Evolutionary conservation across 2,888 invertebrate genomes (phyloP), one percentile per base, ranked within the genome.

Genomic region (Sicus ferrugineus): DNA sequence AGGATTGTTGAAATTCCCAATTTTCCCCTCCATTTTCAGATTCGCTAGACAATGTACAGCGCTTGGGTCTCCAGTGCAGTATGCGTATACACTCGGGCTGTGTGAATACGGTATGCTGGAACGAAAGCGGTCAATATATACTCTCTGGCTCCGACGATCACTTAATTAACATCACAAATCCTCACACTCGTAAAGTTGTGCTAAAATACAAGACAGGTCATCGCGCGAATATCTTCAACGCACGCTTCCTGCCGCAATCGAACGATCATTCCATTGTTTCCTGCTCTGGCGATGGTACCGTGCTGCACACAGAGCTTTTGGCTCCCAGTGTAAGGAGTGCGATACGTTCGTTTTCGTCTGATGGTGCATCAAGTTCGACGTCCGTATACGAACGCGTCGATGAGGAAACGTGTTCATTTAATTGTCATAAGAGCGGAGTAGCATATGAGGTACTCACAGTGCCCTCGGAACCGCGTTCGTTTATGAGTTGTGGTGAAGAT

Each of bases 401-500:
- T 19, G 75, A 74, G 46, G 78, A 78, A 28, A 88, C 89, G 72
- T 89, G 89, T 81, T 88, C 88, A 75, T 93, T 92, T 75, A 89
- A 87, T 76, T 92, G 92, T 77, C 92, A 92, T 79, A 81, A 81
- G 58, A 88, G 87, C 77, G 91, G 91, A 52, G 92, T 92, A 66
- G 89, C 91, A 6, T 93, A 92, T 79, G 91, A 94, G 86, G 89
- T 94, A 59, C 87, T 92, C 71, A 92, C 93, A n/a, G 87, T 92
- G 75, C 90, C 91, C 7, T 88, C 89, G 73, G 91, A 91, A 78
- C 89, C 92, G 0, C 87, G 91, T 78, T 90, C 89, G 67, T 95
- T 94, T 84, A 85, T 94, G 75, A 93, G 93, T 73, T 94, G 94
- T 81, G 93, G 94, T n/a, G 94, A 94, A 83, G 94, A 95, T 86